These are phyloP conservation scores for Aspidiotus destructor DNA, from an alignment of 2,888 invertebrate species.

Conservation along the genomic window DNA sequence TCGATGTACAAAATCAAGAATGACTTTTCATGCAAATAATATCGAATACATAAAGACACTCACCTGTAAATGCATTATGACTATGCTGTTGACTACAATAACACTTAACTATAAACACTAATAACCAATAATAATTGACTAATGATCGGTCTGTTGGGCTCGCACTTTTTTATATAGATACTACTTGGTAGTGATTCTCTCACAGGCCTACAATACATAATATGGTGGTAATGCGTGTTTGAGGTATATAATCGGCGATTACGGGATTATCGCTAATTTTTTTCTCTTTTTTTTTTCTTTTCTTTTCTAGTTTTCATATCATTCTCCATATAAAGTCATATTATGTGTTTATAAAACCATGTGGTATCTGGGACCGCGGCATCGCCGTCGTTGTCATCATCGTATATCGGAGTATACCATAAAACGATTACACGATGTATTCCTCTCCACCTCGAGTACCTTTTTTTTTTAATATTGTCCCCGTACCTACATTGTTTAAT, in stretches of 20 bases:
- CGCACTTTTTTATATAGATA: slow-evolving; percentile 19
- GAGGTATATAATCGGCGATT: no score
- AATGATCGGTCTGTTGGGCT: slow-evolving; percentile 22
- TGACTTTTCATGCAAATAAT: no score
- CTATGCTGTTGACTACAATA: slow-evolving; percentile 7
- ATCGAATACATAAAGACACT: background rate
- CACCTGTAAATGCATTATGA: slow-evolving; percentile 27
- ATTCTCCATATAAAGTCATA: slow-evolving; percentile 30
- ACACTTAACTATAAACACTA: slow-evolving; percentile 19
- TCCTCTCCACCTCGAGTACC: background rate
- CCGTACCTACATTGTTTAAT: background rate
- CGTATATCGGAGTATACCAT: slow-evolving; percentile 14
- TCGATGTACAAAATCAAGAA: no score
- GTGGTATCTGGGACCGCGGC: slow-evolving; percentile 26
- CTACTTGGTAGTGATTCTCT: slow-evolving; percentile 10
- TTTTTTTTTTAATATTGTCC: background rate
- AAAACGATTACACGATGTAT: slow-evolving; percentile 7
- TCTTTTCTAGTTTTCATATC: slow-evolving; percentile 29
- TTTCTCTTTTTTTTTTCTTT: background rate
- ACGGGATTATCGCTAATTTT: no score
- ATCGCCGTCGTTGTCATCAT: no score
- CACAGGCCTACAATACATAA: background rate
- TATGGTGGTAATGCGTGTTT: no score
- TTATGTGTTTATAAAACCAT: slow-evolving; percentile 26
- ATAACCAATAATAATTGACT: slow-evolving; percentile 21